Percentiles rank a stretch among this genome's conserved stretches.
These are phyloP conservation scores for Ramazzottius varieornatus DNA, from an alignment of 2,888 invertebrate genomes.

Conservation along the genomic window DNA sequence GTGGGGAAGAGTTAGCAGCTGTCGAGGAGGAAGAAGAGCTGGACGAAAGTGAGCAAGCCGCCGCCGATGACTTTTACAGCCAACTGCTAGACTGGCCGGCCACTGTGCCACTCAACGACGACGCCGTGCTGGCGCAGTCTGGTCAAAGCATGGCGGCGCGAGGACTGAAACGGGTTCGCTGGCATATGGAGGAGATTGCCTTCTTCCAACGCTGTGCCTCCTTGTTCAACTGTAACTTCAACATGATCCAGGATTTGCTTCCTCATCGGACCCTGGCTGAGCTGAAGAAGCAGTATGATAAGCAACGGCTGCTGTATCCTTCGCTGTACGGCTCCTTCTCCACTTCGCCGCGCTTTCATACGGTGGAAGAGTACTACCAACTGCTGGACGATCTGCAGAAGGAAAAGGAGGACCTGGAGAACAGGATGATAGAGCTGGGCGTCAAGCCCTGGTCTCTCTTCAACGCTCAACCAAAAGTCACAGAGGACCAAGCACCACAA, in stretches of 20 bases:
- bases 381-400: background rate
- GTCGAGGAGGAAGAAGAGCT: background rate
- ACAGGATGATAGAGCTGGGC: background rate
- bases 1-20: no score
- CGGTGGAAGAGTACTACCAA: background rate
- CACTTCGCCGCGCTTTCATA: background rate
- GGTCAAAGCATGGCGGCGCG: background rate
- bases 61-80: background rate
- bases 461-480: background rate
- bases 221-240: background rate
- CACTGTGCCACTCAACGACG: background rate
- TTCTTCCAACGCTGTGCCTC: background rate
- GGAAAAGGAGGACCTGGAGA: background rate
- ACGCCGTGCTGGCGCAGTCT: no score
- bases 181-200: background rate
- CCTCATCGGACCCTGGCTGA: background rate
- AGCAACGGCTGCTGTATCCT: background rate
- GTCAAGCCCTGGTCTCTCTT: background rate
- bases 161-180: background rate
- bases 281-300: background rate
- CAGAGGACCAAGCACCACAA: background rate
- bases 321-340: background rate
- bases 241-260: background rate
- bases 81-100: background rate
- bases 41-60: background rate